phyloP scores from a whole-genome alignment of 30 jellyfish, hydroid and myxozoan genomes.

The Phacellophora camtschatica region DNA sequence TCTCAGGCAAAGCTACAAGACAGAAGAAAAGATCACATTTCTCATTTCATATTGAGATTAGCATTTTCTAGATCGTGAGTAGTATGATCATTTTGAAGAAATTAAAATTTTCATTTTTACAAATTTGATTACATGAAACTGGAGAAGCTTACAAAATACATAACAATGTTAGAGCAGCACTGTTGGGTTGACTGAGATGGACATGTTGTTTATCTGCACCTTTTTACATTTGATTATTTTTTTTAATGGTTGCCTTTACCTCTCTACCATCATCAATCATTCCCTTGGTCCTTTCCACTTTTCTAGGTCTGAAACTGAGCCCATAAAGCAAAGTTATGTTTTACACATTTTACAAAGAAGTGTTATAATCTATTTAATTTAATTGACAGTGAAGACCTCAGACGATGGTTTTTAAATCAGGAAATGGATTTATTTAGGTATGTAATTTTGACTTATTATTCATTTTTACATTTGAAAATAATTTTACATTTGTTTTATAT shows the following conservation, averaged over 20 bases:
- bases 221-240: too few species aligned
- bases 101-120: too few species aligned
- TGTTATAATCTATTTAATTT: not conserved
- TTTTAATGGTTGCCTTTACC: not conserved
- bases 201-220: too few species aligned
- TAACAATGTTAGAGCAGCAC: too few species aligned
- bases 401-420: constrained; percentile 90
- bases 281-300: too few species aligned
- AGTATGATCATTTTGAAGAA: too few species aligned
- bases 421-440: constrained; percentile 94
- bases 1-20: constrained; percentile 12
- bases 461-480: not conserved
- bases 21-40: constrained; percentile 85
- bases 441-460: not conserved
- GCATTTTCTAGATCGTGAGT: constrained; percentile 91
- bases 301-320: not conserved
- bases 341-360: not conserved
- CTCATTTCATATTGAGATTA: constrained; percentile 86
- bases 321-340: not conserved
- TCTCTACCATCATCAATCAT: not conserved
- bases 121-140: too few species aligned
- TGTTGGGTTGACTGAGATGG: too few species aligned
- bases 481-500: not conserved
- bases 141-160: too few species aligned
- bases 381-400: constrained; percentile 83